These are phyloP conservation scores for Metopia argyrocephala DNA, from an alignment of 2,888 invertebrate genomes.

Conservation along the genomic window DNA sequence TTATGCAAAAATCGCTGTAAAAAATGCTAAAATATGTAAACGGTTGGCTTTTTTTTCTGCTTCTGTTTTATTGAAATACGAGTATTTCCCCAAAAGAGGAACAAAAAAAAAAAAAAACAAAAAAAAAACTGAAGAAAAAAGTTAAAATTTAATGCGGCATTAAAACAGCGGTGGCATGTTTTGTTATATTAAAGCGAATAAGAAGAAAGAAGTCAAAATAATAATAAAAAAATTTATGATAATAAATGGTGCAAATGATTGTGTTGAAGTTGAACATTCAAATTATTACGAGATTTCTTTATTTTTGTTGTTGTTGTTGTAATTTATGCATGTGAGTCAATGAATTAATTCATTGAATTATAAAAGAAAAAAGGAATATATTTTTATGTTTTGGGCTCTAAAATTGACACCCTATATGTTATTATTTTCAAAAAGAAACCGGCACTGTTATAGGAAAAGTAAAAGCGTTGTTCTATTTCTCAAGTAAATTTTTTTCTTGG, in stretches of 20 bases:
- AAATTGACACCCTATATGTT: no score
- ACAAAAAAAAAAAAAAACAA: conserved; percentile 40
- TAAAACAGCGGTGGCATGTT: conserved; percentile 5
- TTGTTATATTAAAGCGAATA: not conserved
- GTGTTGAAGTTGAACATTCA: conserved; percentile 27
- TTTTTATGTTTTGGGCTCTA: no score
- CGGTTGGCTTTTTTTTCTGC: not conserved
- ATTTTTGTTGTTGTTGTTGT: no score
- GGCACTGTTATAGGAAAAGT: no score
- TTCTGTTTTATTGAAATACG: conserved; percentile 27
- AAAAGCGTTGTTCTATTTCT: no score
- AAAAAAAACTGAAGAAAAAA: conserved; percentile 50
- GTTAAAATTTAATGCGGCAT: conserved; percentile 66
- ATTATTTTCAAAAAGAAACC: no score
- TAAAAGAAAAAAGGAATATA: no score
- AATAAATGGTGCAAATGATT: conserved; percentile 73
- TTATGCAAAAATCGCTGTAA: conserved; percentile 76
- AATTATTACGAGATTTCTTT: not conserved
- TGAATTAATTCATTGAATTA: not conserved
- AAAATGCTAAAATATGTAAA: conserved; percentile 66
- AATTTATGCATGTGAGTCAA: not conserved
- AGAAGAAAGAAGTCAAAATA: conserved; percentile 14
- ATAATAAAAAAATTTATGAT: conserved; percentile 29
- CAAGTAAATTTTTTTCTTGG: no score
- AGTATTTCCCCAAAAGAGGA: conserved; percentile 43